Evolutionary conservation across 1,140 invertebrate genomes (phyloP).

Genomic region (Hyphantria cunea): DNA sequence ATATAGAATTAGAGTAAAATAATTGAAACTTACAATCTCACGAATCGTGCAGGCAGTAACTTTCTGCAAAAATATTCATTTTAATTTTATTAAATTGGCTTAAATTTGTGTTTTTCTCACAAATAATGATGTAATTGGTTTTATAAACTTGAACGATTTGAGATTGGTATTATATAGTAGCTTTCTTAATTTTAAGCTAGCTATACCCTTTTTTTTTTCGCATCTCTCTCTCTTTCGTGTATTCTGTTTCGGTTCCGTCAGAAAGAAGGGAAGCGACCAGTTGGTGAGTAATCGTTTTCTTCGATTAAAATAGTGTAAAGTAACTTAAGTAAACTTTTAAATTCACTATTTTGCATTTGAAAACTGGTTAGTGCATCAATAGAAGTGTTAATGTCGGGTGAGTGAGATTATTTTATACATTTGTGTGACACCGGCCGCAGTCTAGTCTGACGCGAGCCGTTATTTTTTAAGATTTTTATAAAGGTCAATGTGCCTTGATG

Average conservation of each 20-base stretch:
- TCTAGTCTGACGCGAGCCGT: conserved; percentile 52
- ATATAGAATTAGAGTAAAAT: too few species aligned
- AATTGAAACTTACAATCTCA: too few species aligned
- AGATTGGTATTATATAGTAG: neutral
- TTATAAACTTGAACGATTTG: neutral
- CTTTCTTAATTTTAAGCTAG: neutral
- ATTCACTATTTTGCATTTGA: neutral
- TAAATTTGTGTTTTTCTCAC: neutral
- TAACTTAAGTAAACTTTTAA: neutral
- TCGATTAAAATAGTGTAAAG: conserved; percentile 11
- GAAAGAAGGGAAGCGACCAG: conserved; percentile 29
- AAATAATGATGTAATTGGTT: neutral
- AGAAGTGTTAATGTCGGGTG: conserved; percentile 12
- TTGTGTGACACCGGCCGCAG: conserved; percentile 40
- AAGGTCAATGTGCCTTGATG: conserved; percentile 66
- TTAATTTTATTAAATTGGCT: too few species aligned
- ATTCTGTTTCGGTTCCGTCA: conserved; percentile 19
- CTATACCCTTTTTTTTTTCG: neutral
- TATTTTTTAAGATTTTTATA: conserved; percentile 74
- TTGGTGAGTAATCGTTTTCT: conserved; percentile 31
- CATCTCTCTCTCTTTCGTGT: conserved; percentile 9
- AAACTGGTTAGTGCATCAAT: conserved; percentile 6
- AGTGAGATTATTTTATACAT: conserved; percentile 24
- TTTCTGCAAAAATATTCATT: too few species aligned
- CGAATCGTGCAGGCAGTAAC: too few species aligned